Percentiles rank a stretch among this genome's conserved stretches.
Conservation (phyloP, 92 coral and sea anemone species). For the Parazoanthus atlanticus region DNA sequence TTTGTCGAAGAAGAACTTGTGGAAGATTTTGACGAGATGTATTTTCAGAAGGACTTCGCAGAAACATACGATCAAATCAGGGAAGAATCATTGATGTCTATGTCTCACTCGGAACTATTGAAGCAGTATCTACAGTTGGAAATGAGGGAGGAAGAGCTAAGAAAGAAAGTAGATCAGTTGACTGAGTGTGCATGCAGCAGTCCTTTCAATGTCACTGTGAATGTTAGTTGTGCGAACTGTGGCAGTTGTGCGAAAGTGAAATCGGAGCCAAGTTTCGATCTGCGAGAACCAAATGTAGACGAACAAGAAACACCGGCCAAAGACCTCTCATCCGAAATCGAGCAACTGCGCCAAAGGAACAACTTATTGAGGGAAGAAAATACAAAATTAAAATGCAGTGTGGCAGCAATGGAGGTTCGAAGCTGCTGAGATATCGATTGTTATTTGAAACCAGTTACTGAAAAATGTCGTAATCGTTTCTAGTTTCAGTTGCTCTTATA, state of each 20-base stretch:
- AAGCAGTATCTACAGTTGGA: constrained; percentile 67
- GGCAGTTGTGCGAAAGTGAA: constrained; percentile 44
- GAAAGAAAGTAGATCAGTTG: constrained; percentile 31
- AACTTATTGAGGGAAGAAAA: constrained; percentile 78
- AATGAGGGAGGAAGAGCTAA: constrained; percentile 71
- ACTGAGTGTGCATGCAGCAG: constrained; percentile 26
- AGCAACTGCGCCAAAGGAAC: constrained; percentile 76
- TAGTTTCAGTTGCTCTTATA: background rate
- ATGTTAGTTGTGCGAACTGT: constrained; percentile 40
- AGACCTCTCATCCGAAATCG: constrained; percentile 61
- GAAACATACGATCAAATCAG: constrained; percentile 80
- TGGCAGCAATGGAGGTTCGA: constrained; percentile 27
- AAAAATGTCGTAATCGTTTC: background rate
- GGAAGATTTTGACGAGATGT: constrained; percentile 73
- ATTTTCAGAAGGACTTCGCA: constrained; percentile 83
- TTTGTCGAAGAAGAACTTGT: constrained; percentile 63
- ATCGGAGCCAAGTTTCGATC: constrained; percentile 21
- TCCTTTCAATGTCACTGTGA: constrained; percentile 37
- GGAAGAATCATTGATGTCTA: constrained; percentile 77
- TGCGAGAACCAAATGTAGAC: background rate
- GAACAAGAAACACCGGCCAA: constrained; percentile 9
- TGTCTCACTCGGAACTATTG: constrained; percentile 80
- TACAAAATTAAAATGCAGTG: constrained; percentile 60
- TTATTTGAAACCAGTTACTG: background rate
- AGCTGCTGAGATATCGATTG: constrained; percentile 29